Base-by-base conservation (phyloP, 2,888 invertebrate genomes). In the Ophioninae sp. region DNA sequence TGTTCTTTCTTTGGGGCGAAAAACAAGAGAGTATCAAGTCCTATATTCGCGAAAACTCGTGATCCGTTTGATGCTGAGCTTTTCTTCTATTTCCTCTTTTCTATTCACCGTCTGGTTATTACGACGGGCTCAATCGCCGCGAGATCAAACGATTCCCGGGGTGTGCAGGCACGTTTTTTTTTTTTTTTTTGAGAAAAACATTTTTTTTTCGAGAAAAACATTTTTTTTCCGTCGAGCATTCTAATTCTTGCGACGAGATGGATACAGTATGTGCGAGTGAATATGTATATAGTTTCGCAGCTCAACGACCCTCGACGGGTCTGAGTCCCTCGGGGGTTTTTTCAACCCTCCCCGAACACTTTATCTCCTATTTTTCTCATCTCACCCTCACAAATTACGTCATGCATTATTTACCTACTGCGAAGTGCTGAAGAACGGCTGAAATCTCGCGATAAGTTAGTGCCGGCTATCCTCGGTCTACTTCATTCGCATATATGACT, bases 381-480 rank as follows among this genome's bases (percentile, higher is more conserved):
- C 80, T 76, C 78, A 72, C 59, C 73, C 79, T 68, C 82, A 83
- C 85, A 87, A 88, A 88, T 88, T 86, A 86, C 86, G 83, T 81
- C 84, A 85, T 88, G 85, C 87, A 88, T 89, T 90, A 89, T 89
- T 89, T 88, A 88, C 85, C 78, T 82, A 85, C 69, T 74, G 79
- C 68, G 85, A 87, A 86, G 84, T 85, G 85, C 79, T 82, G 68
- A 10, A 68, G 69, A 78, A 68, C 41, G 30, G 44, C 23, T 67
- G 59, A 79, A 82, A 80, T 82, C 72, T 78, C 44, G 62, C 62
- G 78, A 82, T 74, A 67, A 81, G 39, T 70, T 74, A 50, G 72
- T 72, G 61, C 67, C 21, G 39, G 65, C 59, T 75, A 81, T 73
- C 67, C 78, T 78, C 81, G 73, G 67, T 64, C 57, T 62, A 79